Base-by-base conservation (phyloP, 2,888 invertebrate species). In the Drosophila gaucha region DNA sequence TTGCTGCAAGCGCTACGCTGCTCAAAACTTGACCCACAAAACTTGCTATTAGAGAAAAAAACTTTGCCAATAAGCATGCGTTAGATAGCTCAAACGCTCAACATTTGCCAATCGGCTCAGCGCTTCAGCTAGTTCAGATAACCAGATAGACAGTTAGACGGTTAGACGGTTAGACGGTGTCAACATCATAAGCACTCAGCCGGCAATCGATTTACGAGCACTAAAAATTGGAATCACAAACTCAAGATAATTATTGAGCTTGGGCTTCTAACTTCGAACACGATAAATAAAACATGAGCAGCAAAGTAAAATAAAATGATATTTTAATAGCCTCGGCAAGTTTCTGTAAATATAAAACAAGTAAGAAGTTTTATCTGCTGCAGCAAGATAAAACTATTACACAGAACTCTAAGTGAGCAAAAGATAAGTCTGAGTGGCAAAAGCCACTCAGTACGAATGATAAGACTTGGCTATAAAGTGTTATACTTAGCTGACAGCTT, bases 11-110 rank as follows among this genome's bases (percentile, higher is more conserved):
- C 41, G 56, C 59, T 14, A 14, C 38, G 22, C 41, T 66, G 74
- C 59, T 64, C 43, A 67, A 74, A 68, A 74, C 78, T 80, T 86
- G 80, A 86, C 80, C 82, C 64, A 78, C 74, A 59, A 72, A 80
- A 80, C 58, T 73, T 57, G 31, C 64, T 62, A 68, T 59, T 57
- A 77, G 60, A 67, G 63, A 72, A 83, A 86, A 14, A 14, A 41
- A 44, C 63, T 80, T 84, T 74, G 41, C 46, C 85, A 80, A 84
- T 84, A 80, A 84, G 80, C 68, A 63, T 60, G 67, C 64, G 41
- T 67, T 58, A 69, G 59, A 64, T 68, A 56, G 66, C 38, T 49
- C 24, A 46, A 44, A 30, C 18, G 16, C 6, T 18, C 46, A 41
- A 51, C 16, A 36, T 8, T 16, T 28, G 35, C 26, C 43, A 66